Evolutionary conservation across 2,888 invertebrate genomes (phyloP).

Genomic region (Nemurella pictetii): DNA sequence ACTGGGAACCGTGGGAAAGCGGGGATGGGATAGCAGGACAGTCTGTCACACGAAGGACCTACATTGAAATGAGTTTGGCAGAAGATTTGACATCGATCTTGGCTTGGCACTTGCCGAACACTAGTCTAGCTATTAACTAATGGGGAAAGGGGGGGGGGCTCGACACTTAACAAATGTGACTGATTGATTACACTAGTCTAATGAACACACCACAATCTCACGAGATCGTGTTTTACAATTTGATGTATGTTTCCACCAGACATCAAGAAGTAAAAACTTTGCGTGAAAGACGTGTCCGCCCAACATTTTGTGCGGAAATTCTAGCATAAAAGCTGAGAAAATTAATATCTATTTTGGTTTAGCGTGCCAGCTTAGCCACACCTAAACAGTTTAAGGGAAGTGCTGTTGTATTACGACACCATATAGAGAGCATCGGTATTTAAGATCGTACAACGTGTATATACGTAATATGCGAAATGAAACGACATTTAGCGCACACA

Average conservation of each 20-base stretch:
- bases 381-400: background rate
- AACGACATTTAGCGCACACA: no score
- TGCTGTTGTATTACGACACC: background rate
- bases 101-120: background rate
- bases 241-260: background rate
- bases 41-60: background rate
- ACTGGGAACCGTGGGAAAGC: no score
- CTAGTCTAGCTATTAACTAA: background rate
- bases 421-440: background rate
- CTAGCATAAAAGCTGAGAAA: background rate
- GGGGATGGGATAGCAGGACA: background rate
- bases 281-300: background rate
- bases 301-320: background rate
- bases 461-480: no score
- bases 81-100: background rate
- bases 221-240: background rate
- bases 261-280: background rate
- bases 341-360: background rate
- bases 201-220: background rate
- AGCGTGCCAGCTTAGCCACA: background rate
- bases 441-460: no score
- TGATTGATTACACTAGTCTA: background rate
- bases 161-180: background rate
- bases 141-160: no score
- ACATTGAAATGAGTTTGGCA: background rate